Percentiles rank a stretch among this genome's conserved stretches.
phyloP scores from a whole-genome alignment of 2,888 invertebrate genomes.

The Apamea monoglypha region DNA sequence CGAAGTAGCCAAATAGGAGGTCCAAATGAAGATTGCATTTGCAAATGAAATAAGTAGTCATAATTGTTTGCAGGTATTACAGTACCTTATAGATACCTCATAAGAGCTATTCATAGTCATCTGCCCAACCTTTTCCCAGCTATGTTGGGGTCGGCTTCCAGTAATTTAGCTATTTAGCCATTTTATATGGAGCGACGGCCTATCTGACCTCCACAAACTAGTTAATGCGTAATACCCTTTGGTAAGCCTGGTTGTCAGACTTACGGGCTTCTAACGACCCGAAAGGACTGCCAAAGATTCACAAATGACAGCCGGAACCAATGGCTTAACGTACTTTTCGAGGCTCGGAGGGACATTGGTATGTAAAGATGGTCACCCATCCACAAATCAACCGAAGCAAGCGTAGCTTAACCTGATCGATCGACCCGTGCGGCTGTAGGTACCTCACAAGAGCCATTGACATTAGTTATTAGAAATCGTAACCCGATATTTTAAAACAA shows the following conservation, averaged over 20 bases:
- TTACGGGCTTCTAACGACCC: too few relatives aligned
- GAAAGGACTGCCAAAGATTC: not conserved
- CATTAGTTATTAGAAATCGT: slow-evolving; percentile 15
- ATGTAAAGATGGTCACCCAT: not conserved
- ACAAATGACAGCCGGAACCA: not conserved
- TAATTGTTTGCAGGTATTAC: not conserved
- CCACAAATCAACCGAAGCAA: not conserved
- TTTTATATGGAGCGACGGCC: too few relatives aligned
- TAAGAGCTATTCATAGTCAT: not conserved
- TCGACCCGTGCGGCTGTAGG: not conserved
- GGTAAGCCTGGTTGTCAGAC: too few relatives aligned
- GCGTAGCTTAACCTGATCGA: not conserved
- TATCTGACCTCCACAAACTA: too few relatives aligned
- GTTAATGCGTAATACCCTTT: too few relatives aligned
- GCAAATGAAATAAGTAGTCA: not conserved
- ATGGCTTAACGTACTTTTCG: not conserved
- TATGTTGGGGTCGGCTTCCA: too few relatives aligned
- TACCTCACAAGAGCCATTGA: not conserved
- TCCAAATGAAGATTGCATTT: not conserved
- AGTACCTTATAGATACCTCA: not conserved
- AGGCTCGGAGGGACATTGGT: not conserved
- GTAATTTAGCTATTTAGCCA: too few relatives aligned
- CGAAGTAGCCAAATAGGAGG: not conserved
- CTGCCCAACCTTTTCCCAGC: too few relatives aligned
- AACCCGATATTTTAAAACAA: slow-evolving; percentile 46